Evolutionary conservation across 2,888 invertebrate species (phyloP), one percentile per base, ranked within the genome.

Genomic region (Papilio gigon): DNA sequence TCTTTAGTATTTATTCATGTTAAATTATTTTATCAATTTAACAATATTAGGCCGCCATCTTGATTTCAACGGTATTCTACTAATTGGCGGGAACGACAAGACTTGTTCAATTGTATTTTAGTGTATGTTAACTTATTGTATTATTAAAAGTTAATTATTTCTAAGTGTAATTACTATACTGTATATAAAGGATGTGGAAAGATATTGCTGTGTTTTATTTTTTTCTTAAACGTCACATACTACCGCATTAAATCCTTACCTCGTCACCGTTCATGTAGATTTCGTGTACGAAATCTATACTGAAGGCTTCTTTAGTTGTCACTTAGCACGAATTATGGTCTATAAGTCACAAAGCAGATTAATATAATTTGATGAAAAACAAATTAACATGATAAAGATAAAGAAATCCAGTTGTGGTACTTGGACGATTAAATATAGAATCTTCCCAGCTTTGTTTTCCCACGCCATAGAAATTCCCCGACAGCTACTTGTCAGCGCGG

Each of bases 141-240:
- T 83, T 72, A 74, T 74, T 85, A 85, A 88, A 88, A 89, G 90
- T 90, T 90, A 88, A 84, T 89, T 90, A 89, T 86, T 90, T 90
- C 78, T 90, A 90, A 90, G 89, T 79, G 75, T 73, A 80, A 73
- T 84, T 82, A 83, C 79, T 86, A 83, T 85, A 81, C 76, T 89
- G 88, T 89, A 88, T 90, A 90, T 89, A 90, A 90, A 89, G 83
- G 76, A 88, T 78, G 84, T 87, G 87, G 77, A 86, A 84, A 78
- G 33, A 17, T 47, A 73, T 73, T 72, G 74, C 73, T 56, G 27
- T 67, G 69, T 65, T 33, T 27, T 73, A 74, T 65, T 72, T 78
- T 78, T 78, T 75, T 78, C 76, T 76, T 37, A 9, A 68, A 67
- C 69, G 25, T 22, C 69, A 30, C 27, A 6, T 9, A 37, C 9